These are phyloP conservation scores for Erythrocercus mccallii DNA, from an alignment of 2,113 vertebrate genomes.

Conservation along the genomic window DNA sequence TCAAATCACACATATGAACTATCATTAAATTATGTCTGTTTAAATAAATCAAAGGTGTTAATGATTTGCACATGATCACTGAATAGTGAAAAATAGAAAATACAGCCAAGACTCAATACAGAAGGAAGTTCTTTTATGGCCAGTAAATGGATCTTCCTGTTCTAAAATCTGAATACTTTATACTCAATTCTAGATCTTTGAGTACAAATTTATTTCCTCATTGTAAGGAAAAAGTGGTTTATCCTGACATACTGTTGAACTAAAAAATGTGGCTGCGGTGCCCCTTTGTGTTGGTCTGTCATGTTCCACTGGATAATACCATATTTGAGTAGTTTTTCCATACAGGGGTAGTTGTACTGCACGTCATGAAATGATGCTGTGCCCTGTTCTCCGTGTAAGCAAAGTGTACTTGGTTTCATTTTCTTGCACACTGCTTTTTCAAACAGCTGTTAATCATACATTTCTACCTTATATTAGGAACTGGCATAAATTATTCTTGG, in stretches of 20 bases:
- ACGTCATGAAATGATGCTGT: rapidly evolving
- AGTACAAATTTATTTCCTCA: neutral
- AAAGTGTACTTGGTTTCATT: neutral
- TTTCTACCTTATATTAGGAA: neutral
- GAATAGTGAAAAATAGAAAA: neutral
- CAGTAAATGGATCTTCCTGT: neutral
- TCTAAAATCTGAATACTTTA: neutral
- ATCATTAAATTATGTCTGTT: neutral
- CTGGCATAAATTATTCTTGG: neutral
- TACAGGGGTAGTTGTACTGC: neutral
- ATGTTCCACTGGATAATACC: rapidly evolving
- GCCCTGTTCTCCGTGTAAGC: neutral
- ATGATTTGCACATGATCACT: neutral
- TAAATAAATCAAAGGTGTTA: neutral
- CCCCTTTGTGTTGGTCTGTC: neutral
- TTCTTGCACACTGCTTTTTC: neutral
- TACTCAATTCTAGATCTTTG: neutral
- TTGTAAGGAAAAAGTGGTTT: neutral
- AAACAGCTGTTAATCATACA: neutral
- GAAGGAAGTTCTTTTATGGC: neutral
- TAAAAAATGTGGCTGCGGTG: neutral
- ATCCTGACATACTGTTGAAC: neutral
- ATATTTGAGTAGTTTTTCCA: neutral
- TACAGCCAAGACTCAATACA: neutral
- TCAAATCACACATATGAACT: neutral